Evolutionary conservation across 2,888 invertebrate species (phyloP).

Genomic region (Calliopum simillimum): DNA sequence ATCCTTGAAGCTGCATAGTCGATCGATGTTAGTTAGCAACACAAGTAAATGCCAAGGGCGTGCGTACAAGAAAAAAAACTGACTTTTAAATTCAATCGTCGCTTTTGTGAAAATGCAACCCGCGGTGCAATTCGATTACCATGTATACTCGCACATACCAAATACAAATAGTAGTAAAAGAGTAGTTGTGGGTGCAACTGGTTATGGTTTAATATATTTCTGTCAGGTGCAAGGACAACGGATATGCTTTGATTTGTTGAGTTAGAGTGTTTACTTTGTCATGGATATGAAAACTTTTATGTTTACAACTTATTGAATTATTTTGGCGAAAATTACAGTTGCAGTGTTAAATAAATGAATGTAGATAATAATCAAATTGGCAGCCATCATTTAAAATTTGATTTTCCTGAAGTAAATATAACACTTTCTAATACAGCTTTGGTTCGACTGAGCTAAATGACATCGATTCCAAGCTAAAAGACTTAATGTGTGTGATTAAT

Average conservation of each 20-base stretch:
- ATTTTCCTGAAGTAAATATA: background rate
- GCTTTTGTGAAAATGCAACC: background rate
- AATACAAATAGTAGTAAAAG: background rate
- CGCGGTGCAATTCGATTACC: background rate
- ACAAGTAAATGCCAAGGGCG: conserved; percentile 36
- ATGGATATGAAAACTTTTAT: conserved; percentile 17
- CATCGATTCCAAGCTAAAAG: no score
- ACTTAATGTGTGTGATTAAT: no score
- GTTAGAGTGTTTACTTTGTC: conserved; percentile 13
- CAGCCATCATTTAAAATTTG: background rate
- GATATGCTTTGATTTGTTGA: conserved; percentile 26
- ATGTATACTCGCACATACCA: background rate
- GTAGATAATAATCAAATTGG: background rate
- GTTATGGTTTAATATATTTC: background rate
- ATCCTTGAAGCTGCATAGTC: conserved; percentile 10
- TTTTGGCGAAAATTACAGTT: conserved; percentile 24
- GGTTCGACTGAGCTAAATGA: no score
- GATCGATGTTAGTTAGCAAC: conserved; percentile 4
- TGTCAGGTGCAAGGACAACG: conserved; percentile 29
- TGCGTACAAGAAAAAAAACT: conserved; percentile 22
- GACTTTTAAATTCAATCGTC: conserved; percentile 30
- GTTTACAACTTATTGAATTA: conserved; percentile 27
- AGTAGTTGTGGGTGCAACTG: background rate
- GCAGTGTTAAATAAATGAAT: background rate
- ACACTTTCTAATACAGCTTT: no score